A percentile compares a stretch with the other conserved stretches of the same genome.
These are phyloP conservation scores for Prochilodus magdalenae DNA, from an alignment of 2,113 vertebrate genomes.

Conservation along the genomic window DNA sequence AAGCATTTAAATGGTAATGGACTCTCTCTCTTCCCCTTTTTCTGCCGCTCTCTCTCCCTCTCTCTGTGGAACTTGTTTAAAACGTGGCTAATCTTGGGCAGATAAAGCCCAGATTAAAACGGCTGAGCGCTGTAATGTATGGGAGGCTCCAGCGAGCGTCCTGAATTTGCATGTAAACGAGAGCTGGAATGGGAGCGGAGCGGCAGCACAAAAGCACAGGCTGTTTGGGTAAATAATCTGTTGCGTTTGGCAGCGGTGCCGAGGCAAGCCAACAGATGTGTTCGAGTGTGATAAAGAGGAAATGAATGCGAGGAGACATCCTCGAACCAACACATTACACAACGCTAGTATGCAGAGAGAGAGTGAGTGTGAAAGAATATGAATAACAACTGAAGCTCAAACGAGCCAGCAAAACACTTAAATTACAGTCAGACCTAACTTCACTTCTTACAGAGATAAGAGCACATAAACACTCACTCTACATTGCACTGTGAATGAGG, in stretches of 20 bases:
- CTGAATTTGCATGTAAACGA: constrained; percentile 58
- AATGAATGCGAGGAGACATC: constrained; percentile 51
- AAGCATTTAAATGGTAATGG: constrained; percentile 76
- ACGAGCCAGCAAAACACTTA: constrained; percentile 35
- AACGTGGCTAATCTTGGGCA: constrained; percentile 55
- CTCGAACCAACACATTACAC: constrained; percentile 30
- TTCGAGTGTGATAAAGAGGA: constrained; percentile 58
- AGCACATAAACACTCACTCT: constrained; percentile 14
- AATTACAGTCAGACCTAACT: constrained; percentile 38
- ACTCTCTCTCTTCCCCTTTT: constrained; percentile 33
- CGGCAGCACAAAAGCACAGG: constrained; percentile 60
- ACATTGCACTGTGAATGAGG: constrained; percentile 11
- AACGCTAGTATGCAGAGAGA: constrained; percentile 56
- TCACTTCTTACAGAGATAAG: constrained; percentile 25
- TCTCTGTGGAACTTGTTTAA: constrained; percentile 31
- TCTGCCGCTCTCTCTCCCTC: not conserved
- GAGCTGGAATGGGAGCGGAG: constrained; percentile 40
- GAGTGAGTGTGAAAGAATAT: constrained; percentile 49
- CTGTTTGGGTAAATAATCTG: constrained; percentile 58
- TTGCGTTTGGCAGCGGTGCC: constrained; percentile 51
- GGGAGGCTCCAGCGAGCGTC: constrained; percentile 34
- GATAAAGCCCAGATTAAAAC: constrained; percentile 64
- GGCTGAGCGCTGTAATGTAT: constrained; percentile 45
- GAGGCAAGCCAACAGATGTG: constrained; percentile 56
- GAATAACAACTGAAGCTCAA: constrained; percentile 28